phyloP scores from a whole-genome alignment of 1,140 invertebrate species.

The Neuroterus valhalla region DNA sequence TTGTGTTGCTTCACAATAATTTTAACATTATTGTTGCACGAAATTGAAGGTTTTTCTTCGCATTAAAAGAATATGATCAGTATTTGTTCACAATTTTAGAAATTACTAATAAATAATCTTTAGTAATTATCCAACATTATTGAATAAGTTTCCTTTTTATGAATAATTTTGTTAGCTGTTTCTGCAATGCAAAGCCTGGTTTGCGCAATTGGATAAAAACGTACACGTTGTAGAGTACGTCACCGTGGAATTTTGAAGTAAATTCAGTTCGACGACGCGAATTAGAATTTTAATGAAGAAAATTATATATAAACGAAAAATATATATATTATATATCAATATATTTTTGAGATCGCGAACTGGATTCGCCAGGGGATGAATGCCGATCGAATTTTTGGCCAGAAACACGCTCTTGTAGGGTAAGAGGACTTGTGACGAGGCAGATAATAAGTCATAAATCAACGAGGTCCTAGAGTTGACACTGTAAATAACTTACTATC shows the following conservation, averaged over 20 bases:
- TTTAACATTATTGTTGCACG: too few relatives aligned
- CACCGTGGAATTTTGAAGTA: slow-evolving; percentile 35
- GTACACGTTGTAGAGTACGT: slow-evolving; percentile 62
- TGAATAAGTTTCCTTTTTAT: too few relatives aligned
- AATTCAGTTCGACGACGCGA: slow-evolving; percentile 62
- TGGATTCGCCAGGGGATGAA: slow-evolving; percentile 52
- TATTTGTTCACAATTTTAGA: too few relatives aligned
- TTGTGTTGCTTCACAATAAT: too few relatives aligned
- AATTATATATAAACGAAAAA: slow-evolving; percentile 50
- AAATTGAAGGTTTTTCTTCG: too few relatives aligned
- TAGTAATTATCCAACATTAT: too few relatives aligned
- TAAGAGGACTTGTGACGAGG: slow-evolving; percentile 33
- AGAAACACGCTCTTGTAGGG: slow-evolving; percentile 47
- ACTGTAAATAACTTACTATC: slow-evolving; percentile 58
- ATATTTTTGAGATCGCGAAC: slow-evolving; percentile 56
- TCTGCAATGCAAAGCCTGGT: neutral
- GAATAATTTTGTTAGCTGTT: neutral
- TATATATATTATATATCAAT: slow-evolving; percentile 49
- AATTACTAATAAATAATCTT: too few relatives aligned
- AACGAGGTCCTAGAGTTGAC: slow-evolving; percentile 8
- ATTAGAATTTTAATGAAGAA: slow-evolving; percentile 54
- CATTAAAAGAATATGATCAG: too few relatives aligned
- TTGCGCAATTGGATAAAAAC: slow-evolving; percentile 13
- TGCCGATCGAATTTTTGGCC: slow-evolving; percentile 35
- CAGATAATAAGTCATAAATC: slow-evolving; percentile 50